Evolutionary conservation across 2,888 invertebrate species (phyloP), one percentile per base, ranked within the genome.

Genomic region (Odontothrips loti): DNA sequence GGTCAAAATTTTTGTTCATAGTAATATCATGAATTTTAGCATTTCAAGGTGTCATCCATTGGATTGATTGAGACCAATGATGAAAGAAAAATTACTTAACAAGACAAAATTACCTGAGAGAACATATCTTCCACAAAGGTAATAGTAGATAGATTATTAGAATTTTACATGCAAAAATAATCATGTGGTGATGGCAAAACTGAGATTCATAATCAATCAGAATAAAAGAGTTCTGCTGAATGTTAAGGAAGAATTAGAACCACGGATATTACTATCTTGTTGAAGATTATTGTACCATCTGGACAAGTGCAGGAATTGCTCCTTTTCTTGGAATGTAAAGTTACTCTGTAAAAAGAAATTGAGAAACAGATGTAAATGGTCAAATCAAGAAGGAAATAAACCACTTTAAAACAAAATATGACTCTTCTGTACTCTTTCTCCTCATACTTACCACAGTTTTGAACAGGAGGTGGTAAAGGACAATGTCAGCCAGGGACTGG

Each of bases 251-350:
- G 68, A 47, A 29, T 80, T 79, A n/a, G 75, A 23, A 11, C 80
- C 75, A 81, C 92, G 89, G n/a, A 94, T 88, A 85, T 88, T 89
- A 0, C 91, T 89, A 82, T 93, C 90, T 82, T 93, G 91, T 85
- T 95, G 94, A 82, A 95, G 87, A 85, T 94, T 93, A 86, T 92
- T 93, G 84, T 91, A 93, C 95, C 95, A 95, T 84, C 95, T 89
- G 78, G 94, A 94, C 0, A 95, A 86, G 86, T 94, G 91, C 43
- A 94, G 85, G 82, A 91, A 89, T 80, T 91, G 90, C 85, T 94
- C 94, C 85, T 92, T 92, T 80, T 94, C 94, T 82, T 90, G 87
- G 43, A 91, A 88, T 15, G 90, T 89, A 20, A 94, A 88, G 27
- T 90, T 89, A 85, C 89, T 90, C 94, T 94, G 87, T 81, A 80